phyloP scores from a whole-genome alignment of 2,888 invertebrate genomes.

The Agonopterix subpropinquella region DNA sequence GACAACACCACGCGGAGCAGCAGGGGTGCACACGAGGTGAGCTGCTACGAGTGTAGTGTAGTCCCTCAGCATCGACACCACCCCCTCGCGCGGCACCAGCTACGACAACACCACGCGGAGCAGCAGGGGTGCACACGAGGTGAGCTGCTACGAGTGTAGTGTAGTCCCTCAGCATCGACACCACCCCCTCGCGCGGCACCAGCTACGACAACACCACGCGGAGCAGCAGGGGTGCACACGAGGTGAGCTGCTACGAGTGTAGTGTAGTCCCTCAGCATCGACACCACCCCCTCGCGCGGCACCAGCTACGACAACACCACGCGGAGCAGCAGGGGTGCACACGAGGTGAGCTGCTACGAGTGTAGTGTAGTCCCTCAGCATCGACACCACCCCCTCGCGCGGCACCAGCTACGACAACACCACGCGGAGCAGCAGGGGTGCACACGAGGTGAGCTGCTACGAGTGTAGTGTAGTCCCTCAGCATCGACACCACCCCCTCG shows the following conservation, averaged over 20 bases:
- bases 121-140: neutral
- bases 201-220: neutral
- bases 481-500: neutral
- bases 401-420: neutral
- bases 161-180: neutral
- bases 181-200: neutral
- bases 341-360: neutral
- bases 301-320: neutral
- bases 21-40: neutral
- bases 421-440: neutral
- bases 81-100: neutral
- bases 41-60: no score
- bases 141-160: no score
- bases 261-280: neutral
- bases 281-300: neutral
- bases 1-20: neutral
- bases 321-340: neutral
- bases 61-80: neutral
- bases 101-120: neutral
- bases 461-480: no score
- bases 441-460: neutral
- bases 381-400: neutral
- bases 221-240: neutral
- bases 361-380: neutral
- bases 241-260: no score